Conservation (phyloP, 2,888 invertebrate genomes). For the Theretra japonica region DNA sequence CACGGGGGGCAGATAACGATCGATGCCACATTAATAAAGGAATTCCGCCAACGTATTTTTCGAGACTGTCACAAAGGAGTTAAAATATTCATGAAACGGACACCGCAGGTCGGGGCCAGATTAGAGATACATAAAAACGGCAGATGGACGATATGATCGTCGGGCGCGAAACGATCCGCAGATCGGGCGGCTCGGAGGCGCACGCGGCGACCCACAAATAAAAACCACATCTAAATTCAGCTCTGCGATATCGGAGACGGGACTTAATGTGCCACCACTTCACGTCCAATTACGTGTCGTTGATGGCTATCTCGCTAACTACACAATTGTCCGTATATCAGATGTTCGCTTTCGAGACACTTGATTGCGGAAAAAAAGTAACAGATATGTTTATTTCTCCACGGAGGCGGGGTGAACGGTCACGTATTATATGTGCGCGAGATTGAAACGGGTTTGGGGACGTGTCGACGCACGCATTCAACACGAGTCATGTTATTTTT, state of each 20-base stretch:
- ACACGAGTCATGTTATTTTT: slow-evolving; percentile 56
- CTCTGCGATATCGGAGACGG: slow-evolving; percentile 42
- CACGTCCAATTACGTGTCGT: slow-evolving; percentile 57
- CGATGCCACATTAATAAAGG: slow-evolving; percentile 78
- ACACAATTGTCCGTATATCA: slow-evolving; percentile 49
- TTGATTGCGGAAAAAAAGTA: slow-evolving; percentile 50
- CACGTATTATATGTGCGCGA: slow-evolving; percentile 72
- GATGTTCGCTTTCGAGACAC: slow-evolving; percentile 59
- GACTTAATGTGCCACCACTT: slow-evolving; percentile 58
- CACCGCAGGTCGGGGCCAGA: slow-evolving; percentile 64
- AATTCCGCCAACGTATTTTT: slow-evolving; percentile 69
- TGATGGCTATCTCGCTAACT: slow-evolving; percentile 51
- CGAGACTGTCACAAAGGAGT: slow-evolving; percentile 66
- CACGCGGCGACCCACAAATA: slow-evolving; percentile 53
- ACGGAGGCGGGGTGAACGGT: slow-evolving; percentile 65
- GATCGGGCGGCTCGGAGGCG: slow-evolving; percentile 36
- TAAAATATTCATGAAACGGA: slow-evolving; percentile 79
- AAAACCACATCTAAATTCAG: slow-evolving; percentile 64
- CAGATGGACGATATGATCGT: slow-evolving; percentile 52
- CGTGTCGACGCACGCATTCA: slow-evolving; percentile 68
- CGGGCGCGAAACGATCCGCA: slow-evolving; percentile 63
- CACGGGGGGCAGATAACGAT: slow-evolving; percentile 57
- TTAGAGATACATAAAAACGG: slow-evolving; percentile 71
- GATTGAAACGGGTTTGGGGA: slow-evolving; percentile 66
- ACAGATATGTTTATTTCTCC: slow-evolving; percentile 68